These are phyloP conservation scores for Cyclophora punctaria DNA, from an alignment of 2,888 invertebrate species.

Conservation along the genomic window DNA sequence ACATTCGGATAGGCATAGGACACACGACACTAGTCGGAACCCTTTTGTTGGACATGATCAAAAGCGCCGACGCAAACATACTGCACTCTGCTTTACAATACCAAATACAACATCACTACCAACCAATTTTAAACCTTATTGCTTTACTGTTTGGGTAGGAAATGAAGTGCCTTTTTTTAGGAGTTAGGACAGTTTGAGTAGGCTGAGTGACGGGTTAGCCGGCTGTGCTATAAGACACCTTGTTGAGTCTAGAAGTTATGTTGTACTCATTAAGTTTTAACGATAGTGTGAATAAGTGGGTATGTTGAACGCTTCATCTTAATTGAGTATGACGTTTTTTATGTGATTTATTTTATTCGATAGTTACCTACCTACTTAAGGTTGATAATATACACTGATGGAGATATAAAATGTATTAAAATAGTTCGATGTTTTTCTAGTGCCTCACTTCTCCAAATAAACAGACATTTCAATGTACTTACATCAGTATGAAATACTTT, in stretches of 20 bases:
- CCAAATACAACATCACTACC: conserved; percentile 13
- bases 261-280: conserved; percentile 30
- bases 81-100: conserved; percentile 22
- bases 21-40: conserved; percentile 66
- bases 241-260: conserved; percentile 59
- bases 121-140: conserved; percentile 12
- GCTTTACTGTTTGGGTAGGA: conserved; percentile 3
- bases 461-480: no score
- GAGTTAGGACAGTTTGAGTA: conserved; percentile 2
- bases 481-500: no score
- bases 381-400: no score
- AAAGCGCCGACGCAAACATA: conserved; percentile 63
- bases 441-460: no score
- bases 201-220: conserved; percentile 18
- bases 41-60: conserved; percentile 58
- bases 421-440: no score
- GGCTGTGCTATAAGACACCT: conserved; percentile 55
- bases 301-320: conserved; percentile 1
- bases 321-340: no score
- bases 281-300: conserved; percentile 34
- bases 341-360: no score
- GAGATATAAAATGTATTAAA: no score
- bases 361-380: no score
- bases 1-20: conserved; percentile 65
- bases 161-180: conserved; percentile 12